These are phyloP conservation scores for Drosophila ficusphila DNA, from an alignment of 1,140 invertebrate species.

Conservation along the genomic window DNA sequence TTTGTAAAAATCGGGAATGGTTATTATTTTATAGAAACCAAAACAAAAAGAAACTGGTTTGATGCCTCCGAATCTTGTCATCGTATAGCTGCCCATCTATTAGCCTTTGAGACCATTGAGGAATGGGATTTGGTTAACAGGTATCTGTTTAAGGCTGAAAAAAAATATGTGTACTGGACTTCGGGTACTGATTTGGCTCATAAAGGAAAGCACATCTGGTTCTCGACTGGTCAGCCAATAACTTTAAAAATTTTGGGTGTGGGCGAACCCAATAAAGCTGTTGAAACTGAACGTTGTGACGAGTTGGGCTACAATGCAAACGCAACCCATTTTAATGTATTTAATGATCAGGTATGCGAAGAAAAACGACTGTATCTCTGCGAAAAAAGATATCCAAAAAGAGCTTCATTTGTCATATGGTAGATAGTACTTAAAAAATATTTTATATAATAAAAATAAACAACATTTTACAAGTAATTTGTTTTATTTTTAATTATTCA, in stretches of 20 bases:
- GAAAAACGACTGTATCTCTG: neutral
- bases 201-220: conserved; percentile 10
- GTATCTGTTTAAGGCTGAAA: neutral
- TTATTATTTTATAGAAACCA: neutral
- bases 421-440: too few species aligned
- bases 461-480: neutral
- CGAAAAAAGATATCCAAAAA: neutral
- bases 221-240: neutral
- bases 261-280: conserved; percentile 2
- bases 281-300: neutral
- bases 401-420: neutral
- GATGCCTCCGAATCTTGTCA: conserved; percentile 15
- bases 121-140: conserved; percentile 11
- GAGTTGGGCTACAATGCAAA: neutral
- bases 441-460: too few species aligned
- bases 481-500: too few species aligned
- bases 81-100: conserved; percentile 1
- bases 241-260: neutral
- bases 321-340: neutral
- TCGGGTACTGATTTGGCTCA: conserved; percentile 6
- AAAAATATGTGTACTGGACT: conserved; percentile 14
- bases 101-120: conserved; percentile 8
- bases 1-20: neutral
- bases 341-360: neutral
- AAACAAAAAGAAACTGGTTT: conserved; percentile 3